Evolutionary conservation across 2,113 vertebrate genomes (phyloP), one percentile per base, ranked within the genome.

Genomic region (Mobula birostris): DNA sequence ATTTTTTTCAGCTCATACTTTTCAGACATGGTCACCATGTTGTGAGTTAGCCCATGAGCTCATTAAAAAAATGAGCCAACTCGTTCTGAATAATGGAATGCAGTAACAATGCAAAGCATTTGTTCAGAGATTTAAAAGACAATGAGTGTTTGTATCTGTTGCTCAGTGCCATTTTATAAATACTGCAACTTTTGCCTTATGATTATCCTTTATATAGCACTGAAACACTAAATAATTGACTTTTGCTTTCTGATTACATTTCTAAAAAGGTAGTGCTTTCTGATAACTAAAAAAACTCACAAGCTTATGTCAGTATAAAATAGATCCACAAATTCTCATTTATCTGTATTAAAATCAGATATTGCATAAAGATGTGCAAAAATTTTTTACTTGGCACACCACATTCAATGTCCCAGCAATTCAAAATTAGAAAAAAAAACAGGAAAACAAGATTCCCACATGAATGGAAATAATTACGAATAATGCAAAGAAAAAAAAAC

Each of bases 91-190:
- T 21, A 63, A 68, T 66, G 15, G 61, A 90, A 15, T 7, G 29
- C 61, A 66, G n/a, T 66, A 90, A 90, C 85, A 90, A 90, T 68
- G n/a, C 29, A 7, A 32, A 90, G 27, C 66, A n/a, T 90, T 90
- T 90, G 61, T 90, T 90, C 61, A 32, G 85, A 66, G 29, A 90
- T 17, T 14, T 14, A 32, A 19, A 88, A 66, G 85, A 90, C 85
- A 90, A 66, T 66, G 85, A 66, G 5, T 14, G 2, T 7, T 68
- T 90, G 85, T 90, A 32, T 90, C 29, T 66, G 21, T 90, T 90
- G 29, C 61, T 68, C 61, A n/a, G 29, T 66, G 82, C 27, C 29
- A 74, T 90, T 90, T 68, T 66, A 90, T 68, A 19, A 66, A 66
- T 17, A 66, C n/a, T 66, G n/a, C 5, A n/a, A 90, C 58, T 29